A percentile compares a stretch with the other conserved stretches of the same genome.
phyloP scores from a whole-genome alignment of 2,797 vertebrate genomes.

The Syngnathus acus region DNA sequence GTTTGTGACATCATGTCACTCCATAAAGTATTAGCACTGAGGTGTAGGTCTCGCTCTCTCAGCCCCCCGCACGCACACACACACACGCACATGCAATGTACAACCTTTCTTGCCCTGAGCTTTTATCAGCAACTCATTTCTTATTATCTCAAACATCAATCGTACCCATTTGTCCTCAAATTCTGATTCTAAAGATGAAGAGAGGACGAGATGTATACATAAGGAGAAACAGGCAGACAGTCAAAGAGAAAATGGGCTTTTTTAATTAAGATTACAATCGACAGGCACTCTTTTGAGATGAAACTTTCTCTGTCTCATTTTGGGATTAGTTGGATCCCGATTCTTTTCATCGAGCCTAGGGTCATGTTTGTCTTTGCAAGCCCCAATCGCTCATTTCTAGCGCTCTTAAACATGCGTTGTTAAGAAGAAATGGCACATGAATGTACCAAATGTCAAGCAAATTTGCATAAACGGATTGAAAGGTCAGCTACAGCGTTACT shows the following conservation, averaged over 20 bases:
- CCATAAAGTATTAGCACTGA: slow-evolving; percentile 18
- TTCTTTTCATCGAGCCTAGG: slow-evolving; percentile 1
- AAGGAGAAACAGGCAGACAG: slow-evolving; percentile 33
- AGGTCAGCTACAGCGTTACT: not conserved
- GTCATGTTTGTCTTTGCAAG: slow-evolving; percentile 19
- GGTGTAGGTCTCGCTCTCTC: not conserved
- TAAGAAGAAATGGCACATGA: not conserved
- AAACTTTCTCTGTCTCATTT: slow-evolving; percentile 40
- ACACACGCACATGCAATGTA: slow-evolving; percentile 2
- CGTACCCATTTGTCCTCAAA: slow-evolving; percentile 58
- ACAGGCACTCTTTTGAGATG: slow-evolving; percentile 45
- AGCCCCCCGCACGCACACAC: slow-evolving; percentile 1
- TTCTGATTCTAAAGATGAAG: slow-evolving; percentile 42
- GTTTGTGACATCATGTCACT: slow-evolving; percentile 35
- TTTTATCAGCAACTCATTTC: slow-evolving; percentile 68
- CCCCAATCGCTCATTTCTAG: not conserved
- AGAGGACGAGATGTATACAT: slow-evolving; percentile 34
- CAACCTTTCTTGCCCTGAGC: slow-evolving; percentile 48
- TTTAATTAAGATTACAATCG: slow-evolving; percentile 69
- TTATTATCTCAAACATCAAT: slow-evolving; percentile 64
- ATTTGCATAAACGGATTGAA: not conserved
- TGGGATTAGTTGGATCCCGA: slow-evolving; percentile 36
- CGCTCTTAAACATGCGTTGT: not conserved
- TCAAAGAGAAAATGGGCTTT: slow-evolving; percentile 26
- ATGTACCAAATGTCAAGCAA: not conserved